These are phyloP conservation scores for Leptopilina drosophilae DNA, from an alignment of 2,888 invertebrate species.

Conservation along the genomic window DNA sequence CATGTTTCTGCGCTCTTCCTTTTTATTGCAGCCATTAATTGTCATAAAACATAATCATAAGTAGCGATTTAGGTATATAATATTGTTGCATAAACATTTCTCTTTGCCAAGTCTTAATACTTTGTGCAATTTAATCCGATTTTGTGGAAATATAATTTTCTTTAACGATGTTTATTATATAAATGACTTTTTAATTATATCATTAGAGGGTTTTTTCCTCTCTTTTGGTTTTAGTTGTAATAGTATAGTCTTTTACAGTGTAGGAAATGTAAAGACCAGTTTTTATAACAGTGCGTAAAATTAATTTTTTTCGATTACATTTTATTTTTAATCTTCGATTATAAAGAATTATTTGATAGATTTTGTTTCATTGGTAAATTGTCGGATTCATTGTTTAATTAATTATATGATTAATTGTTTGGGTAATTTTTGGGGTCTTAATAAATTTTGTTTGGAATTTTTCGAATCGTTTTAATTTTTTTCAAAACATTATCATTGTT, in stretches of 20 bases:
- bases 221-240: no score
- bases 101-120: not conserved
- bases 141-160: not conserved
- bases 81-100: not conserved
- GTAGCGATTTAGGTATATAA: not conserved
- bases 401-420: no score
- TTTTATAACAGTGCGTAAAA: no score
- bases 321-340: no score
- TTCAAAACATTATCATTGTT: not conserved
- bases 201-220: not conserved
- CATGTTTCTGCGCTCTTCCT: not conserved
- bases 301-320: no score
- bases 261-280: no score
- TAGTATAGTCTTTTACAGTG: no score
- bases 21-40: not conserved
- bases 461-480: not conserved
- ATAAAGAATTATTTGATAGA: no score
- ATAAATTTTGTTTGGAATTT: no score
- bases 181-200: constrained; percentile 4
- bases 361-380: not conserved
- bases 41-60: constrained; percentile 6
- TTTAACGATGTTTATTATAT: not conserved
- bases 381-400: not conserved
- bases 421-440: no score
- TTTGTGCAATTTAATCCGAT: not conserved